Evolutionary conservation across 2,113 vertebrate species (phyloP).

Genomic region (Poecile atricapillus): DNA sequence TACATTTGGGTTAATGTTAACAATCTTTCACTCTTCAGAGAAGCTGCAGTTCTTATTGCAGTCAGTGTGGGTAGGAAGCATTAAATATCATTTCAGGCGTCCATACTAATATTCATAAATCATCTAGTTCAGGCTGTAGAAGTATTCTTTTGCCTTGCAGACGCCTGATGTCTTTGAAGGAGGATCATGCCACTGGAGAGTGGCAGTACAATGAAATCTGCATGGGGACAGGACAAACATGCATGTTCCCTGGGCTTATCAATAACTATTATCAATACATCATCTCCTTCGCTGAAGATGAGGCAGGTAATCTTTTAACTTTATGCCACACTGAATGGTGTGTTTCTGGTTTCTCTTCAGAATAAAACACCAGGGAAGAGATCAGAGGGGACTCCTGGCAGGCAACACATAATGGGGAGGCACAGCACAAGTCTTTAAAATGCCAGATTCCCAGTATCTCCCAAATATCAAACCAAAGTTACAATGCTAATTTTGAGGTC

Average conservation of each 20-base stretch:
- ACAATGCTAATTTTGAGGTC: neutral
- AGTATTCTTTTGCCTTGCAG: conserved; percentile 60
- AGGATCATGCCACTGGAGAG: conserved; percentile 70
- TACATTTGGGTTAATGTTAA: neutral
- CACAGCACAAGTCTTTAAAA: neutral
- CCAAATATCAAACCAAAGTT: neutral
- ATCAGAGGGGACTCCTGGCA: neutral
- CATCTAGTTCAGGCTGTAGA: neutral
- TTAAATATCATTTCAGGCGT: neutral
- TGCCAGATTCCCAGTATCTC: neutral
- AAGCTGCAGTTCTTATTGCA: neutral
- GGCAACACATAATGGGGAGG: fast-evolving
- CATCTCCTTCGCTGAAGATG: conserved; percentile 95
- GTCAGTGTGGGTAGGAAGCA: neutral
- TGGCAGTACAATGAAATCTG: conserved; percentile 92
- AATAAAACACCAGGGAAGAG: neutral
- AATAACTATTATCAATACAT: conserved; percentile 93
- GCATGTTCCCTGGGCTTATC: conserved; percentile 89
- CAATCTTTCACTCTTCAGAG: neutral
- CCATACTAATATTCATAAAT: neutral
- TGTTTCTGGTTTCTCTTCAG: neutral
- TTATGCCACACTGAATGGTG: neutral
- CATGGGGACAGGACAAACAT: conserved; percentile 89
- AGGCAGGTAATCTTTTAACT: conserved; percentile 80
- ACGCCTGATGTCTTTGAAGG: conserved; percentile 89